A percentile compares a stretch with the other conserved stretches of the same genome.
Conservation (phyloP, 2,888 invertebrate species). For the Drosophila barbarae region DNA sequence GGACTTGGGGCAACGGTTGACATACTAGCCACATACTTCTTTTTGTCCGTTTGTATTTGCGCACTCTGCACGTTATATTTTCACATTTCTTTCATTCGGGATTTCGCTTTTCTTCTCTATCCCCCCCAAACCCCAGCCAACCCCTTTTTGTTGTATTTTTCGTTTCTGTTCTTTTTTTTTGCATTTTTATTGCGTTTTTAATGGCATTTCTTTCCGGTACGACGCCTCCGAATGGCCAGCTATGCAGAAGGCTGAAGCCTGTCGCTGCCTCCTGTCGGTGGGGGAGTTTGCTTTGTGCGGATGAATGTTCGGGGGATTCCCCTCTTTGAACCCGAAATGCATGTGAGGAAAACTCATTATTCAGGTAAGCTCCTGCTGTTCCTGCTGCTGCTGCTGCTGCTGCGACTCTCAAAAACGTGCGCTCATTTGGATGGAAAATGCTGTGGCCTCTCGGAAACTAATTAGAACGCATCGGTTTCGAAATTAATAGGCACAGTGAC, state of each 20-base stretch:
- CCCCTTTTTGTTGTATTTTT: slow-evolving; percentile 31
- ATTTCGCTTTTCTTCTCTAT: slow-evolving; percentile 44
- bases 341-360: slow-evolving; percentile 60
- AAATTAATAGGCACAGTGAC: slow-evolving; percentile 51
- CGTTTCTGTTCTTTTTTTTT: slow-evolving; percentile 56
- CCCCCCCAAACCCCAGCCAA: slow-evolving; percentile 19
- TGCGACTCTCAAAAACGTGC: slow-evolving; percentile 47
- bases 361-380: slow-evolving; percentile 59
- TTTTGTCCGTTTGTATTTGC: slow-evolving; percentile 41
- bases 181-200: slow-evolving; percentile 70
- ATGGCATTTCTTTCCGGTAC: slow-evolving; percentile 73
- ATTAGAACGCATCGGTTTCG: slow-evolving; percentile 60
- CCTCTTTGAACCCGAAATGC: slow-evolving; percentile 10
- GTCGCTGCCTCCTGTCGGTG: slow-evolving; percentile 52
- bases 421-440: slow-evolving; percentile 59
- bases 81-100: slow-evolving; percentile 53
- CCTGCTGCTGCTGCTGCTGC: not conserved
- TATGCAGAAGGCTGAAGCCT: slow-evolving; percentile 55
- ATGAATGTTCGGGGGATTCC: slow-evolving; percentile 10
- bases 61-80: slow-evolving; percentile 46
- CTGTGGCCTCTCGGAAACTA: slow-evolving; percentile 42
- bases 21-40: slow-evolving; percentile 51
- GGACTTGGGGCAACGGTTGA: slow-evolving; percentile 39
- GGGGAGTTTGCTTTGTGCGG: slow-evolving; percentile 17
- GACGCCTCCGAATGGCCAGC: slow-evolving; percentile 67